phyloP scores from a whole-genome alignment of 2,113 vertebrate genomes.

The Myiopsitta monachus region DNA sequence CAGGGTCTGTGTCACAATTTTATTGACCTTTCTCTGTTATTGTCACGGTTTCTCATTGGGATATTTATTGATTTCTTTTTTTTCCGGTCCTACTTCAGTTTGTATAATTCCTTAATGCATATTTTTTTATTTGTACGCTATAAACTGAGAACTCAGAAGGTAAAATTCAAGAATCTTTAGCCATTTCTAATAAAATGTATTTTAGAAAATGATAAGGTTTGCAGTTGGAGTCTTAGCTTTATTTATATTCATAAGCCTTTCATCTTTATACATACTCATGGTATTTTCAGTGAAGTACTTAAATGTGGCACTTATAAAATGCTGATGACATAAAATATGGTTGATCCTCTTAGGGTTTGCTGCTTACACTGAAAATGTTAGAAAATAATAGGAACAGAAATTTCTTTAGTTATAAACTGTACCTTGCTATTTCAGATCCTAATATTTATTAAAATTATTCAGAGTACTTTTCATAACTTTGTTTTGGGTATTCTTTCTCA shows the following conservation, averaged over 20 bases:
- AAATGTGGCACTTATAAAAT: constrained; percentile 83
- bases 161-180: constrained; percentile 75
- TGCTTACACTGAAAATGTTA: constrained; percentile 79
- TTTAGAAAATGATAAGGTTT: constrained; percentile 82
- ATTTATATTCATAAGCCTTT: constrained; percentile 87
- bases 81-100: constrained; percentile 50
- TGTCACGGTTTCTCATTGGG: constrained; percentile 24
- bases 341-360: constrained; percentile 83
- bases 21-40: constrained; percentile 57
- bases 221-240: constrained; percentile 82
- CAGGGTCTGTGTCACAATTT: constrained; percentile 30
- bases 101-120: constrained; percentile 65
- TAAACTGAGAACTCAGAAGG: constrained; percentile 69
- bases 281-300: constrained; percentile 83
- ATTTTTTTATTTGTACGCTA: constrained; percentile 67
- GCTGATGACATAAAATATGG: constrained; percentile 83
- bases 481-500: constrained; percentile 60
- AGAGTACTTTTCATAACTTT: constrained; percentile 69
- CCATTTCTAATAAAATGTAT: constrained; percentile 77
- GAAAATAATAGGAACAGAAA: constrained; percentile 79
- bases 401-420: constrained; percentile 71
- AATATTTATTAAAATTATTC: constrained; percentile 69
- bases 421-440: constrained; percentile 71
- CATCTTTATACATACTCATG: constrained; percentile 81
- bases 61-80: constrained; percentile 61